A percentile compares a stretch with the other conserved stretches of the same genome.
phyloP scores from a whole-genome alignment of 2,113 vertebrate species.

The Limanda limanda region DNA sequence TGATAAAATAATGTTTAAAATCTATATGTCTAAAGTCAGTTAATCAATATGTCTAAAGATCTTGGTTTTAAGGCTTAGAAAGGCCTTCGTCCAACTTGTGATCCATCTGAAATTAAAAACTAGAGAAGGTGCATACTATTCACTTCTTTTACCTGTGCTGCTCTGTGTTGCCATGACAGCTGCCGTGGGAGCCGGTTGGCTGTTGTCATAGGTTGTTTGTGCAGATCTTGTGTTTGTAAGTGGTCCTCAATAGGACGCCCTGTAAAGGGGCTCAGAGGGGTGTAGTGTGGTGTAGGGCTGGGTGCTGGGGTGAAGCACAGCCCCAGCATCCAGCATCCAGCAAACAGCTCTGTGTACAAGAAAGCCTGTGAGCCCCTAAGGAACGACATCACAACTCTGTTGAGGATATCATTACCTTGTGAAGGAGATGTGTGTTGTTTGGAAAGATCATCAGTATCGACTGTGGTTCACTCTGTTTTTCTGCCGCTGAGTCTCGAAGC shows the following conservation, averaged over 20 bases:
- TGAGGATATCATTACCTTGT: constrained; percentile 29
- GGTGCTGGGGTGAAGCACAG: no score
- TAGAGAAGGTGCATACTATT: constrained; percentile 59
- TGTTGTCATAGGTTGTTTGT: constrained; percentile 87
- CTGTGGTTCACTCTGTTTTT: constrained; percentile 19
- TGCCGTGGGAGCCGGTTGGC: constrained; percentile 80
- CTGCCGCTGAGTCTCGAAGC: constrained; percentile 7
- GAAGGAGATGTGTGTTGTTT: constrained; percentile 34
- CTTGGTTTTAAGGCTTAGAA: not conserved
- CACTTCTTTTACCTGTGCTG: constrained; percentile 78
- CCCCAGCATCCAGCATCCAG: constrained; percentile 29
- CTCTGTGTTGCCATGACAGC: constrained; percentile 88
- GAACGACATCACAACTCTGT: constrained; percentile 7
- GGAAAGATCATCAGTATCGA: constrained; percentile 32
- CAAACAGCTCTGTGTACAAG: constrained; percentile 24
- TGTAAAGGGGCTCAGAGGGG: constrained; percentile 67
- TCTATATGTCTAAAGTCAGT: not conserved
- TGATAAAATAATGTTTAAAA: no score
- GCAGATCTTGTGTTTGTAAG: constrained; percentile 85
- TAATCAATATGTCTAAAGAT: not conserved
- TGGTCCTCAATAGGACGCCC: constrained; percentile 78
- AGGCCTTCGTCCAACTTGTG: constrained; percentile 29
- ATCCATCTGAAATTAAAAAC: constrained; percentile 53
- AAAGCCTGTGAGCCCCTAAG: constrained; percentile 10
- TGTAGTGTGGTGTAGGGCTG: constrained; percentile 37